Evolutionary conservation across 1,140 invertebrate genomes (phyloP), one percentile per base, ranked within the genome.

Genomic region (Onthophagus taurus): DNA sequence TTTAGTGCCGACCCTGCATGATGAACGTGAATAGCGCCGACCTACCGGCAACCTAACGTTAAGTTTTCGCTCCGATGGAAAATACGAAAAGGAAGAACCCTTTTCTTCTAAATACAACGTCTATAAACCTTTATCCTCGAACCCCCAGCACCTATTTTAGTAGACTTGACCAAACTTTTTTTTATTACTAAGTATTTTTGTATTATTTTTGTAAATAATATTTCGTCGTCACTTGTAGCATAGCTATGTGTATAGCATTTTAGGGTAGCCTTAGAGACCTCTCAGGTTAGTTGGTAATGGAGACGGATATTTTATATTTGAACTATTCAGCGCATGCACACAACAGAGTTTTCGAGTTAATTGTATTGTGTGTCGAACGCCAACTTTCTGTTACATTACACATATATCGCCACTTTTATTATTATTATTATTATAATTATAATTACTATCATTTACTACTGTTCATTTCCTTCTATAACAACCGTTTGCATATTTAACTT

Each of bases 1-100:
- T 82, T 55, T 82, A 76, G 71, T 57, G 56, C 48, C 56, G 50
- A 53, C 59, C 57, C 42, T 47, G 45, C 45, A 47, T 47, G 45
- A 34, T 30, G 45, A 36, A 41, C 45, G 29, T 47, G 20, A 38
- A 18, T 38, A 45, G 44, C 35, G 44, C 44, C 30, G 42, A 36
- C 45, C 38, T 49, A 33, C 24, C 43, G 38, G 36, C 26, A 44
- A 36, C 35, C 44, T 52, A 47, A 50, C 50, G 47, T 51, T 42
- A 58, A 60, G 58, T 56, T 60, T 26, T 61, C 60, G 59, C 54
- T n/a, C n/a, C n/a, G n/a, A n/a, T n/a, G n/a, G n/a, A n/a, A n/a
- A n/a, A n/a, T n/a, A n/a, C n/a, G n/a, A n/a, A n/a, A n/a, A n/a
- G n/a, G n/a, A n/a, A n/a, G n/a, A n/a, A n/a, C n/a, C n/a, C n/a